Percentiles rank a stretch among this genome's conserved stretches.
Evolutionary conservation across 64 coral and sea anemone species (phyloP).

Genomic region (Stichodactyla mertensii): DNA sequence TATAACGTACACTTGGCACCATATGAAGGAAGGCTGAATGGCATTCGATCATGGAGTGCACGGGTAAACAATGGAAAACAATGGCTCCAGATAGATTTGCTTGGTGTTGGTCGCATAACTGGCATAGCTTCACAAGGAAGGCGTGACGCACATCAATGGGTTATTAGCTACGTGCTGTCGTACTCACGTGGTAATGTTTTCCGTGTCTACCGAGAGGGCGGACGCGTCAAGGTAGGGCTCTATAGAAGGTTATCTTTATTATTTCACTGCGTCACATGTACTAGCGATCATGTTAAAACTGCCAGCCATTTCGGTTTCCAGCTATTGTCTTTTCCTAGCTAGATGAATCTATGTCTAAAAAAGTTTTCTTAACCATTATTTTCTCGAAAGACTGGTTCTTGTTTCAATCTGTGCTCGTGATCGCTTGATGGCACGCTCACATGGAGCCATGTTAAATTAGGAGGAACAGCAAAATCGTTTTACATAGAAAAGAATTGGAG

Average conservation of each 20-base stretch:
- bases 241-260: neutral
- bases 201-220: conserved; percentile 40
- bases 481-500: too few relatives aligned
- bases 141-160: conserved; percentile 70
- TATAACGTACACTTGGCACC: conserved; percentile 65
- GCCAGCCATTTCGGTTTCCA: too few relatives aligned
- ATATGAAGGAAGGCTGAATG: conserved; percentile 42
- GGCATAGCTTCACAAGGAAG: conserved; percentile 78
- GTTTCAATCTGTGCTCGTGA: too few relatives aligned
- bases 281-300: too few relatives aligned
- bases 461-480: too few relatives aligned
- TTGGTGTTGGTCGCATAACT: conserved; percentile 42
- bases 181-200: conserved; percentile 33
- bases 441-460: too few relatives aligned
- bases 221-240: conserved; percentile 43
- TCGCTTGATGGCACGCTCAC: too few relatives aligned
- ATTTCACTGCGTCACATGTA: too few relatives aligned
- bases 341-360: too few relatives aligned
- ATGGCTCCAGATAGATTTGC: conserved; percentile 59
- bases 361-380: too few relatives aligned
- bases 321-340: too few relatives aligned
- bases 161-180: conserved; percentile 56
- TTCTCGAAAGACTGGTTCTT: too few relatives aligned
- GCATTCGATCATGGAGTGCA: conserved; percentile 27
- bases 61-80: conserved; percentile 33